Evolutionary conservation across 2,113 vertebrate genomes (phyloP).

Genomic region (Oostethus manadensis): DNA sequence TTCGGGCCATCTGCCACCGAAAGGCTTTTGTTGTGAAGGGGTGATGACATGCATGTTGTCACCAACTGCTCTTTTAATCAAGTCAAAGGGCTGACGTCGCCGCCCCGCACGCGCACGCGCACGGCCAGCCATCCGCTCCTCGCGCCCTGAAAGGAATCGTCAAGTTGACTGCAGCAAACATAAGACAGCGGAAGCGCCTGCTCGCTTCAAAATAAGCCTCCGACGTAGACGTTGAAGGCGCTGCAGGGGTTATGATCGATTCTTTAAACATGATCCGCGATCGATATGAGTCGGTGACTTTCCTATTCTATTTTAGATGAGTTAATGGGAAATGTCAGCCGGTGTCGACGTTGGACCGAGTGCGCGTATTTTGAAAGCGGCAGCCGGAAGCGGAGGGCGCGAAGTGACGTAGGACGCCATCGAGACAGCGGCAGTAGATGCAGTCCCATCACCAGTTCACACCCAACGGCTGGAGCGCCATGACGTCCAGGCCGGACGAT

Average conservation of each 20-base stretch:
- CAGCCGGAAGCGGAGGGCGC: conserved; percentile 16
- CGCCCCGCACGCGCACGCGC: background rate
- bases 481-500: conserved; percentile 39
- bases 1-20: conserved; percentile 54
- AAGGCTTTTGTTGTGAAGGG: conserved; percentile 59
- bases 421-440: conserved; percentile 42
- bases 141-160: conserved; percentile 27
- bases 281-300: too few species aligned
- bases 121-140: conserved; percentile 1
- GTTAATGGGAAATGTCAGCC: too few species aligned
- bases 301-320: too few species aligned
- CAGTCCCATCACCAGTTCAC: conserved; percentile 57
- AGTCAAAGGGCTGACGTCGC: conserved; percentile 31
- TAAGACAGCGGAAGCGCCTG: background rate
- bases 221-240: too few species aligned
- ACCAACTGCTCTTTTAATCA: conserved; percentile 62
- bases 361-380: conserved; percentile 28
- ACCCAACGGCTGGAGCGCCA: conserved; percentile 48
- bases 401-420: conserved; percentile 22
- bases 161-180: background rate
- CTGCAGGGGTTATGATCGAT: too few species aligned
- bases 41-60: conserved; percentile 55
- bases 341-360: background rate
- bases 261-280: too few species aligned
- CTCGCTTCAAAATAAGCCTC: background rate